Evolutionary conservation across 1,140 invertebrate genomes (phyloP).

Genomic region (Drosophila pachea): DNA sequence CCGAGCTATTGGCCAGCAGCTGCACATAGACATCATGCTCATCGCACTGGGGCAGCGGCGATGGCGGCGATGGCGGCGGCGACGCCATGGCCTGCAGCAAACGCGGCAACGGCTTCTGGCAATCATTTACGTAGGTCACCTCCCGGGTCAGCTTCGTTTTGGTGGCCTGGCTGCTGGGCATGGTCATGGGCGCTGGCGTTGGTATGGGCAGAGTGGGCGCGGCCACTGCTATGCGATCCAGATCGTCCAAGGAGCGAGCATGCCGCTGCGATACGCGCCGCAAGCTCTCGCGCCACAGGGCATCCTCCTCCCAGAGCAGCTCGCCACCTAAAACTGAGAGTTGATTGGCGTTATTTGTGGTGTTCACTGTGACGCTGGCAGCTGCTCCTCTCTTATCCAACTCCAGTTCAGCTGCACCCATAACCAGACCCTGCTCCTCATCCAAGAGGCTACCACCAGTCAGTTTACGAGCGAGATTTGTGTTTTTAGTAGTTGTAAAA

Average conservation of each 20-base stretch:
- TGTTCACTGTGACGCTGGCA: slow-evolving; percentile 1
- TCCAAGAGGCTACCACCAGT: slow-evolving; percentile 61
- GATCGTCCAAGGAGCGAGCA: slow-evolving; percentile 88
- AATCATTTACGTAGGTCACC: slow-evolving; percentile 86
- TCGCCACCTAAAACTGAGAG: slow-evolving; percentile 80
- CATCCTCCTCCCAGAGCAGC: slow-evolving; percentile 90
- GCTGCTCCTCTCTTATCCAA: slow-evolving; percentile 13
- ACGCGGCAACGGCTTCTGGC: slow-evolving; percentile 64
- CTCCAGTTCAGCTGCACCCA: slow-evolving; percentile 15
- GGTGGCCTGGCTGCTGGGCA: slow-evolving; percentile 38
- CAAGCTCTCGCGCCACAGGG: slow-evolving; percentile 88
- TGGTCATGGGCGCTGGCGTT: slow-evolving; percentile 27
- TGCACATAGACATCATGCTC: slow-evolving; percentile 83
- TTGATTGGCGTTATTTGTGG: slow-evolving; percentile 61
- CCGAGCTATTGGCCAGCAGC: slow-evolving; percentile 75
- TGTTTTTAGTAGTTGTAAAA: slow-evolving; percentile 67
- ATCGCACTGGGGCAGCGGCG: slow-evolving; percentile 57
- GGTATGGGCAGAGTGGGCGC: slow-evolving; percentile 38
- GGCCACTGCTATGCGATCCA: slow-evolving; percentile 81
- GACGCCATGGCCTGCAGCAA: slow-evolving; percentile 29
- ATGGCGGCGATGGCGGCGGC: not conserved
- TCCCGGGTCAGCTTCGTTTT: slow-evolving; percentile 82
- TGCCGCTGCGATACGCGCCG: slow-evolving; percentile 88
- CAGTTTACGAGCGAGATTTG: slow-evolving; percentile 67
- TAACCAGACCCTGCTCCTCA: slow-evolving; percentile 28